Base-by-base conservation (phyloP, 2,888 invertebrate genomes). In the Zonitis immaculata region DNA sequence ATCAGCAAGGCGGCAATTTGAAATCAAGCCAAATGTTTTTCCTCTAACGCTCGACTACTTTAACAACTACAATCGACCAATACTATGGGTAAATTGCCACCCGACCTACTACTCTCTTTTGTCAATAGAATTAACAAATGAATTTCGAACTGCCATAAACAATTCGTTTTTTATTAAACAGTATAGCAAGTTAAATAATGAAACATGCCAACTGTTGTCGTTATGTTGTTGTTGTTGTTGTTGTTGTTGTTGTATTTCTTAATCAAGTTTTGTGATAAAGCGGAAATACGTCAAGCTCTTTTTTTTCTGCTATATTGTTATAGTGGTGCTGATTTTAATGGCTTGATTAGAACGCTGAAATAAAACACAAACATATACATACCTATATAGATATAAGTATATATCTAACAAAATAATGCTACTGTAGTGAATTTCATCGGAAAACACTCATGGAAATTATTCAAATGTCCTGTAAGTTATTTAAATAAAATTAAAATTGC, bases 1-100 rank as follows among this genome's bases (percentile, higher is more conserved):
- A 59, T 59, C 60, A 59, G 59, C 51, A 50, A 61, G 55, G 59
- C 58, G 55, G 62, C 60, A 55, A 61, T 61, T 61, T 61, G 59
- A 61, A 59, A 57, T 53, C 58, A 50, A 57, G 61, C 61, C 61
- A 61, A 61, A 58, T 59, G 57, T 50, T 60, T 51, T 52, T 50
- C 50, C 48, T 50, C 58, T 52, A 47, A 50, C 48, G 52, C 49
- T 51, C 56, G 25, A 48, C 51, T 49, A 39, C 44, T 25, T 12
- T 22, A 44, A 48, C 48, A 25, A 51, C 47, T 45, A 44, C 47
- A 5, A n/a, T 22, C 35, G 16, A 20, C 35, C 35, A 30, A 30
- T 12, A 26, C 26, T 26, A n/a, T 22, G 22, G 26, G 12, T n/a
- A n/a, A 14, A 35, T 35, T 35, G 42, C 54, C 44, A 47, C 32